Conservation (phyloP, 2,888 invertebrate species). For the Drosophila maculinotata region DNA sequence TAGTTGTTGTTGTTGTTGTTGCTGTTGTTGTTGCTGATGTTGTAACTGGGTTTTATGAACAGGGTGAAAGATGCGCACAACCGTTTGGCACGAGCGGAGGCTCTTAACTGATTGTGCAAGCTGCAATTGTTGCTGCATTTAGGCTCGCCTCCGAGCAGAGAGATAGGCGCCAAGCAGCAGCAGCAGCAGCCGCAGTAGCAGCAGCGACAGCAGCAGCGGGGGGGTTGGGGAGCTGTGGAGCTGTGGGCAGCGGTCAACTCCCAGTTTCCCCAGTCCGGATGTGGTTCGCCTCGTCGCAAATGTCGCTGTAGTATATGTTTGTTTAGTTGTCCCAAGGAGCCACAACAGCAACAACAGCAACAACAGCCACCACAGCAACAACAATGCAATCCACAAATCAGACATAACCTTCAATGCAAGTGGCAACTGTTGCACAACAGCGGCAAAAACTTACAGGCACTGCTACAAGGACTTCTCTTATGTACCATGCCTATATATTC, state of each 20-base stretch:
- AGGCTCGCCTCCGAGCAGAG: slow-evolving; percentile 66
- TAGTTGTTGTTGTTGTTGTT: slow-evolving; percentile 16
- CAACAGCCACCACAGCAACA: neutral
- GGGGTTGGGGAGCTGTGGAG: slow-evolving; percentile 6
- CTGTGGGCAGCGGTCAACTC: slow-evolving; percentile 46
- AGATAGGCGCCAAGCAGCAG: slow-evolving; percentile 43
- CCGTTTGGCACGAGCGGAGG: slow-evolving; percentile 82
- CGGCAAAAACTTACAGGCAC: too few species aligned
- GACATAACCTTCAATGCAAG: slow-evolving; percentile 31
- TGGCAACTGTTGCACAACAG: slow-evolving; percentile 12
- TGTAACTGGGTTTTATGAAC: slow-evolving; percentile 12
- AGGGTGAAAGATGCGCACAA: slow-evolving; percentile 68
- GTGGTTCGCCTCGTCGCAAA: slow-evolving; percentile 58
- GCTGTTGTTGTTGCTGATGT: slow-evolving; percentile 1
- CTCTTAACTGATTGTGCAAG: slow-evolving; percentile 82
- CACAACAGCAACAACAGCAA: slow-evolving; percentile 18
- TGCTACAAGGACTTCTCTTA: slow-evolving; percentile 19
- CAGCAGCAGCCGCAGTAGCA: slow-evolving; percentile 22
- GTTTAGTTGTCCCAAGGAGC: slow-evolving; percentile 31
- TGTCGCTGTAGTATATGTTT: slow-evolving; percentile 7
- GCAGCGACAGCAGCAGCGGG: slow-evolving; percentile 4
- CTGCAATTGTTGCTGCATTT: slow-evolving; percentile 78
- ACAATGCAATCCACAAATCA: slow-evolving; percentile 20
- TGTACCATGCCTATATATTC: too few species aligned
- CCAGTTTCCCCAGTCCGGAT: slow-evolving; percentile 47